Evolutionary conservation across 2,888 invertebrate genomes (phyloP).

Genomic region (Phanerotoma sp.): DNA sequence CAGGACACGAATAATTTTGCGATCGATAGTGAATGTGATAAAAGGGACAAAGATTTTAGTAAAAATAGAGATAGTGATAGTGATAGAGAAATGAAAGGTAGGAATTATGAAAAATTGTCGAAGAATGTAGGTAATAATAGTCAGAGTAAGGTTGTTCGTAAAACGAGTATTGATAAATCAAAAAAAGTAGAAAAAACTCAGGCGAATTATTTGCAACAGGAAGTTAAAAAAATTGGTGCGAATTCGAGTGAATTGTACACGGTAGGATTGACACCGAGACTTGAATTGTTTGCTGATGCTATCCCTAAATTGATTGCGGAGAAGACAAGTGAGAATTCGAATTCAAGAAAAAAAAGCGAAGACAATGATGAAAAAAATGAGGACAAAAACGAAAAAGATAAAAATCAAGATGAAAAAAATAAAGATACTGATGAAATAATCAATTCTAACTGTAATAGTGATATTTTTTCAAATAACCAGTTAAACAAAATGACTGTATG

Average conservation of each 20-base stretch:
- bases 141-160: too few species aligned
- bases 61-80: too few species aligned
- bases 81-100: too few species aligned
- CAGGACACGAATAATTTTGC: conserved; percentile 31
- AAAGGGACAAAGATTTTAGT: conserved; percentile 24
- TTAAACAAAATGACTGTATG: not conserved
- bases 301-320: conserved; percentile 54
- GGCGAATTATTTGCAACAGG: conserved; percentile 9
- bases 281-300: conserved; percentile 52
- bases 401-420: too few species aligned
- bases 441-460: too few species aligned
- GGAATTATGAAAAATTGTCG: too few species aligned
- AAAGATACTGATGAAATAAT: too few species aligned
- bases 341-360: conserved; percentile 23
- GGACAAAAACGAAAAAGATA: too few species aligned
- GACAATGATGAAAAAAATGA: conserved; percentile 16
- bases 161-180: conserved; percentile 29
- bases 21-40: conserved; percentile 39
- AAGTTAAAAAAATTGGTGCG: conserved; percentile 39
- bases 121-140: too few species aligned
- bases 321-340: conserved; percentile 41
- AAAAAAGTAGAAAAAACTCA: conserved; percentile 9
- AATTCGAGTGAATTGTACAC: conserved; percentile 48
- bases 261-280: conserved; percentile 50
- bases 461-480: too few species aligned